Evolutionary conservation across 2,888 invertebrate species (phyloP).

Genomic region (Hirudinaria manillensis): DNA sequence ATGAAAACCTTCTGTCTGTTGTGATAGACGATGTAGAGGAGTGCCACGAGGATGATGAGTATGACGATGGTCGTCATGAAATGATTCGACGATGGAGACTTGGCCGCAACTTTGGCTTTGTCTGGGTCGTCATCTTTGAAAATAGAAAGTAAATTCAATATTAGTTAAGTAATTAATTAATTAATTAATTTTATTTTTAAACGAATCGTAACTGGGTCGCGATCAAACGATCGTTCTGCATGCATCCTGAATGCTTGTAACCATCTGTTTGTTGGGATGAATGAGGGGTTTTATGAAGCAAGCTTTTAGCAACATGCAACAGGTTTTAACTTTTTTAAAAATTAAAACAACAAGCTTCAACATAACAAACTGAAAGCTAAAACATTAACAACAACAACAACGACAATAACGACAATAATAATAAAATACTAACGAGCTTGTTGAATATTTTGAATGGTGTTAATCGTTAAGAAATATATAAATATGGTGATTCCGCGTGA

Average conservation of each 20-base stretch:
- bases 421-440: not conserved
- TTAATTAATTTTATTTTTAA: too few species aligned
- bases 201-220: too few species aligned
- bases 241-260: not conserved
- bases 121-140: too few species aligned
- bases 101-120: too few species aligned
- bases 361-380: not conserved
- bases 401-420: not conserved
- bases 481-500: too few species aligned
- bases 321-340: not conserved
- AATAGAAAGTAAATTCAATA: not conserved
- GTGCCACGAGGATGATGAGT: slow-evolving; percentile 13
- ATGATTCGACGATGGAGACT: not conserved
- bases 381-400: not conserved
- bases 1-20: slow-evolving; percentile 26
- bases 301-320: too few species aligned
- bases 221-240: not conserved
- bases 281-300: too few species aligned
- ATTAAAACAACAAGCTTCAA: not conserved
- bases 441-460: too few species aligned
- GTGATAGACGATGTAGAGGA: slow-evolving; percentile 29
- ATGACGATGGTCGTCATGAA: slow-evolving; percentile 25
- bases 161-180: not conserved
- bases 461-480: too few species aligned
- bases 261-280: not conserved